These are phyloP conservation scores for Dolichomitus sp. DNA, from an alignment of 2,888 invertebrate species.

Conservation along the genomic window DNA sequence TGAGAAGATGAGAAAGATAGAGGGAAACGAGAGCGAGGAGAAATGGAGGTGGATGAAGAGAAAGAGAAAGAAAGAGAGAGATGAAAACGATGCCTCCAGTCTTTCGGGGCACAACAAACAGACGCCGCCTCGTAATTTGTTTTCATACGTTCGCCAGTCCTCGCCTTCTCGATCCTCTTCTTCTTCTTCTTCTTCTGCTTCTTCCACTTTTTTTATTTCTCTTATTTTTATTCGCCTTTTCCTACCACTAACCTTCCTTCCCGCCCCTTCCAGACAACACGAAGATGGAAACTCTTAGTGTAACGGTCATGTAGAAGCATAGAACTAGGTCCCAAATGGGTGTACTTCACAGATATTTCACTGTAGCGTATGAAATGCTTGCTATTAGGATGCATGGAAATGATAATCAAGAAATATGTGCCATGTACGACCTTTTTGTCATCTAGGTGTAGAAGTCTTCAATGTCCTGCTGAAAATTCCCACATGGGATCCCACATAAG, in stretches of 20 bases:
- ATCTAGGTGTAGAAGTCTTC: too few relatives aligned
- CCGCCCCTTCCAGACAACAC: too few relatives aligned
- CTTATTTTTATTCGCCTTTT: constrained; percentile 28
- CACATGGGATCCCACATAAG: too few relatives aligned
- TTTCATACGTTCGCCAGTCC: constrained; percentile 82
- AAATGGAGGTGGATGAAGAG: constrained; percentile 34
- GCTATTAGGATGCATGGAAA: too few relatives aligned
- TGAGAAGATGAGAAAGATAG: constrained; percentile 68
- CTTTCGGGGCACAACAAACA: constrained; percentile 81
- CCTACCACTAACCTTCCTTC: constrained; percentile 23
- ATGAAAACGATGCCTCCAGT: constrained; percentile 66
- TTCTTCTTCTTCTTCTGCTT: constrained; percentile 60
- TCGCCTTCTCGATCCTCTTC: constrained; percentile 61
- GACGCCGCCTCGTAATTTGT: constrained; percentile 85
- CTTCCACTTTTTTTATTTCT: constrained; percentile 25
- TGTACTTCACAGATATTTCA: too few relatives aligned
- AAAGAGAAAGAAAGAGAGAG: constrained; percentile 27
- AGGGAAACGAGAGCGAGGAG: constrained; percentile 62
- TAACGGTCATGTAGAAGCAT: too few relatives aligned
- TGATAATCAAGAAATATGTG: too few relatives aligned
- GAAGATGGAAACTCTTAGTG: too few relatives aligned
- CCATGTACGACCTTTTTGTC: too few relatives aligned
- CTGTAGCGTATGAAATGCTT: too few relatives aligned
- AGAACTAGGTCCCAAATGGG: too few relatives aligned
- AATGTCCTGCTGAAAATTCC: too few relatives aligned